A percentile compares a stretch with the other conserved stretches of the same genome.
Evolutionary conservation across 1,140 invertebrate genomes (phyloP).

Genomic region (Venturia canescens): DNA sequence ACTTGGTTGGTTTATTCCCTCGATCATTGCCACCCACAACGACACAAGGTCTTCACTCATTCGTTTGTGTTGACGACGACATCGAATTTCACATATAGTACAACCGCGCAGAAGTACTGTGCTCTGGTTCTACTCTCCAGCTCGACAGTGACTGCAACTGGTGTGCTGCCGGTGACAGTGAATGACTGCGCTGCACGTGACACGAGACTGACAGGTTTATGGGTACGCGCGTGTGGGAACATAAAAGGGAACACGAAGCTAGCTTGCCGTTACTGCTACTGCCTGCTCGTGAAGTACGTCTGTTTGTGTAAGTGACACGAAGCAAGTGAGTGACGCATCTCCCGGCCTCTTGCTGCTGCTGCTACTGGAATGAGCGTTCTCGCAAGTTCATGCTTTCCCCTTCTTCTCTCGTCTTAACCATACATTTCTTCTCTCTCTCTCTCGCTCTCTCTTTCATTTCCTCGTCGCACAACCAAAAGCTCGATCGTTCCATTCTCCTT

Average conservation of each 20-base stretch:
- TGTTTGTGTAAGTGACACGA: conserved; percentile 77
- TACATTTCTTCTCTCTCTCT: conserved; percentile 22
- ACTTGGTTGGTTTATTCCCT: not conserved
- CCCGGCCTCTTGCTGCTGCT: conserved; percentile 51
- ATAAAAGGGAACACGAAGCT: conserved; percentile 75
- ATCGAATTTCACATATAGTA: conserved; percentile 14
- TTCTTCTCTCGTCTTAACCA: conserved; percentile 29
- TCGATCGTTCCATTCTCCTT: not conserved
- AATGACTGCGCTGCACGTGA: conserved; percentile 76
- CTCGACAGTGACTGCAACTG: conserved; percentile 55
- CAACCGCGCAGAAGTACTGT: conserved; percentile 50
- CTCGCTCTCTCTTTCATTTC: not conserved
- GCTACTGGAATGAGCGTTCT: conserved; percentile 46
- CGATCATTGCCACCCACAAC: conserved; percentile 2
- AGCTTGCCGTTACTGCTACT: conserved; percentile 54
- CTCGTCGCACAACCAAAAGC: conserved; percentile 11
- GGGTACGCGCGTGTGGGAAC: conserved; percentile 75
- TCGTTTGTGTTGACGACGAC: conserved; percentile 26
- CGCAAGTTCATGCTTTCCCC: conserved; percentile 45
- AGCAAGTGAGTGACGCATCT: conserved; percentile 74
- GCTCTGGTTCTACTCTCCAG: conserved; percentile 23
- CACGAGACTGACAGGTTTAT: conserved; percentile 78
- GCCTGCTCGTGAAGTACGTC: conserved; percentile 75
- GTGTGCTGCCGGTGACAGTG: conserved; percentile 74
- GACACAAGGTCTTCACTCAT: conserved; percentile 22